Conservation (phyloP, 2,797 vertebrate genomes). For the Diglossa cyanea region DNA sequence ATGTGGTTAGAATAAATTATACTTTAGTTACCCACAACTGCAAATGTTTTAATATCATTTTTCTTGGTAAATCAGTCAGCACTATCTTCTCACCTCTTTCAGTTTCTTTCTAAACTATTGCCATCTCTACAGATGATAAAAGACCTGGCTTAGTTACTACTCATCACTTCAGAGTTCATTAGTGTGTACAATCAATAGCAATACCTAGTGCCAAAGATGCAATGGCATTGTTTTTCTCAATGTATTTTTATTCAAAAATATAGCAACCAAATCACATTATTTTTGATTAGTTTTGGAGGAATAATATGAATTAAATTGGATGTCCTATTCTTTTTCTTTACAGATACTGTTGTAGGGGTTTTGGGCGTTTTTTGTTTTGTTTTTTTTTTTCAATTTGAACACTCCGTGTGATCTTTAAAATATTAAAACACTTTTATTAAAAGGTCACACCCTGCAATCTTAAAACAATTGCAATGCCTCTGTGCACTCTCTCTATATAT, state of each 20-base stretch:
- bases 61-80: not conserved
- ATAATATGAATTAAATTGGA: not conserved
- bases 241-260: not conserved
- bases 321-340: not conserved
- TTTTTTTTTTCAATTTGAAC: not conserved
- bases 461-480: not conserved
- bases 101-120: not conserved
- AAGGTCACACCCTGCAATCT: not conserved
- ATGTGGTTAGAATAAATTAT: not conserved
- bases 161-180: not conserved
- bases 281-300: not conserved
- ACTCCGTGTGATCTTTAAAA: not conserved
- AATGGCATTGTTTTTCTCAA: fast-evolving
- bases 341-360: fast-evolving
- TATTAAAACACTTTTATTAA: not conserved
- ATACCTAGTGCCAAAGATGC: not conserved
- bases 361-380: not conserved
- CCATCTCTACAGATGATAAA: not conserved
- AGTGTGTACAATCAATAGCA: fast-evolving
- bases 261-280: not conserved
- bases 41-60: not conserved
- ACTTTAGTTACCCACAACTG: not conserved
- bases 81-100: not conserved
- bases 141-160: not conserved
- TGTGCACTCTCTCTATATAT: not conserved